Conservation (phyloP, 2,113 vertebrate species). For the Chauna torquata region DNA sequence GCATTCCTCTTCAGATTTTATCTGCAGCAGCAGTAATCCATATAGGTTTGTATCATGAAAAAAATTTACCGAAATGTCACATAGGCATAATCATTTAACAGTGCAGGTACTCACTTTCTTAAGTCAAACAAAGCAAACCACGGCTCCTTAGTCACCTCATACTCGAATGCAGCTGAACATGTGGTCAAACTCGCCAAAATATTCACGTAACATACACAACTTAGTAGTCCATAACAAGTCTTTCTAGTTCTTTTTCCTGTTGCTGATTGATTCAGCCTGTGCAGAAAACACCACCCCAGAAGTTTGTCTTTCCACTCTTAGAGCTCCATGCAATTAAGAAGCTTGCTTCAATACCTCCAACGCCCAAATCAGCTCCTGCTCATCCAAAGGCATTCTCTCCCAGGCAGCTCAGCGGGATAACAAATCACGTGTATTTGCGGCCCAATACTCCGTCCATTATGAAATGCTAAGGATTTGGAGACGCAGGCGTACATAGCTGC, state of each 20-base stretch:
- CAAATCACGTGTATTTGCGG: slow-evolving; percentile 37
- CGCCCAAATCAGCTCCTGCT: slow-evolving; percentile 38
- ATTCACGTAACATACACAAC: slow-evolving; percentile 2
- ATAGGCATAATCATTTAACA: slow-evolving; percentile 30
- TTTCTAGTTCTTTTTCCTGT: slow-evolving; percentile 41
- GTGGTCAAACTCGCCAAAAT: background rate
- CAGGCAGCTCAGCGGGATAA: background rate
- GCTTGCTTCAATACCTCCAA: slow-evolving; percentile 35
- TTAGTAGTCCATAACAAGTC: slow-evolving; percentile 19
- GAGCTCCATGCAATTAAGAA: slow-evolving; percentile 38
- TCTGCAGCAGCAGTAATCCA: background rate
- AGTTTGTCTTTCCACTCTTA: slow-evolving; percentile 28
- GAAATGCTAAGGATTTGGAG: slow-evolving; percentile 44
- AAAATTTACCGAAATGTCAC: background rate
- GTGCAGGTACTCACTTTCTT: slow-evolving; percentile 51
- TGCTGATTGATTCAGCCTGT: slow-evolving; percentile 36
- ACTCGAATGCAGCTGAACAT: slow-evolving; percentile 33
- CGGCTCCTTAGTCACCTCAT: slow-evolving; percentile 29
- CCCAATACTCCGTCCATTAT: slow-evolving; percentile 33
- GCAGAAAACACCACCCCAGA: slow-evolving; percentile 46
- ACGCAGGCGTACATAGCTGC: background rate
- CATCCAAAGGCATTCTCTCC: slow-evolving; percentile 26
- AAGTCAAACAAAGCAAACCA: slow-evolving; percentile 36
- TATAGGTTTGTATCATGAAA: background rate
- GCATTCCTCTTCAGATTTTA: background rate